phyloP scores from a whole-genome alignment of 2,113 vertebrate species.

The Rhinolophus ferrumequinum region DNA sequence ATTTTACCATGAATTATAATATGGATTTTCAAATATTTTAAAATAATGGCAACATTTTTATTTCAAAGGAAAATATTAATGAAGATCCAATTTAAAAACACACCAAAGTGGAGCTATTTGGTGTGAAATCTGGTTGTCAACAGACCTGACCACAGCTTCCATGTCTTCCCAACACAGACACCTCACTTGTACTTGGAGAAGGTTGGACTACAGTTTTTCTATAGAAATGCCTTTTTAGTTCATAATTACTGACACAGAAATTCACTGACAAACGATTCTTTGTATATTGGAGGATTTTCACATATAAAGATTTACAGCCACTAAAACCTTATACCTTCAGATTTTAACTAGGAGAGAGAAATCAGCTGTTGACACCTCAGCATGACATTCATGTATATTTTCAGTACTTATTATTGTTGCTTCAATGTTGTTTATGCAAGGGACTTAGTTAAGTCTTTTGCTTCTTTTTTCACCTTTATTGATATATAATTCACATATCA shows the following conservation, averaged over 20 bases:
- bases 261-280: neutral
- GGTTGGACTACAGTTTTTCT: neutral
- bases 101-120: neutral
- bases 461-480: neutral
- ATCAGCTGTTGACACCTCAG: neutral
- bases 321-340: neutral
- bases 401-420: neutral
- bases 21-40: conserved; percentile 37
- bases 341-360: conserved; percentile 11
- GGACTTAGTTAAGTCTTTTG: neutral
- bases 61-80: neutral
- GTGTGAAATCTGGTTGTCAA: neutral
- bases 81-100: neutral
- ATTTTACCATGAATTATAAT: neutral
- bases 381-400: neutral
- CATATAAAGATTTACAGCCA: neutral
- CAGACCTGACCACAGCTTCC: neutral
- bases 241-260: neutral
- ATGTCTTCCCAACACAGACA: neutral
- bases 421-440: conserved; percentile 6
- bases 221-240: neutral
- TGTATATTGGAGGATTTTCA: neutral
- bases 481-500: neutral
- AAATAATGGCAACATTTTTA: neutral
- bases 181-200: neutral